Base-by-base conservation (phyloP, 2,888 invertebrate species). In the Rapana venosa region DNA sequence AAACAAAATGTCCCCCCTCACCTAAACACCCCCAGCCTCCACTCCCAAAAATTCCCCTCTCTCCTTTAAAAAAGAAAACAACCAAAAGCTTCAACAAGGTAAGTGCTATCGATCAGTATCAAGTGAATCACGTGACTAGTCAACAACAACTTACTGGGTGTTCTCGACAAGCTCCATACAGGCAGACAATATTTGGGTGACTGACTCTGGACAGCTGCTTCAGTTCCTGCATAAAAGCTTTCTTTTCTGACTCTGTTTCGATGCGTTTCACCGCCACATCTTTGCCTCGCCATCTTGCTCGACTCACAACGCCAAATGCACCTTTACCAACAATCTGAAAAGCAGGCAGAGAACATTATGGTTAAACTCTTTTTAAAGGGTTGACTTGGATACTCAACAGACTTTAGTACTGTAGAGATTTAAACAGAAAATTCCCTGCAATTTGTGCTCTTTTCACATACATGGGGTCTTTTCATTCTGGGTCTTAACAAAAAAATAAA, bases 201-300 rank as follows among this genome's bases (percentile, higher is more conserved):
- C 97, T 97, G 2, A 99, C 98, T 92, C 99, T 97, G 17, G 99
- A 98, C 92, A 99, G 96, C 96, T 99, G 99, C 90, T 96, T 96
- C 85, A 98, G 97, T 97, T 99, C 99, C 92, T 98, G 97, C 87
- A 97, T 97, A 95, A 99, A 98, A 86, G 98, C 96, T 94, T 98
- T 98, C 94, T 97, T 97, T 96, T 99, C 99, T 91, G 98, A 97
- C 95, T 98, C 98, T 20, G 98, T 98, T 94, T 98, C 98, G 93
- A 99, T 99, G 95, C 98, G 97, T 96, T 99, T 99, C 92, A 99
- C 98, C 89, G 99, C 99, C 86, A 99, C 99, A 96, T 97, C 97
- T 94, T 97, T 97, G 93, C 97, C 97, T 95, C 97, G 97, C 98
- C 98, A 99, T 96, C 97, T 96, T 94, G 98, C 99, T 96, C 98